Conservation (phyloP, 2,113 vertebrate genomes). For the Noturus placidus region DNA sequence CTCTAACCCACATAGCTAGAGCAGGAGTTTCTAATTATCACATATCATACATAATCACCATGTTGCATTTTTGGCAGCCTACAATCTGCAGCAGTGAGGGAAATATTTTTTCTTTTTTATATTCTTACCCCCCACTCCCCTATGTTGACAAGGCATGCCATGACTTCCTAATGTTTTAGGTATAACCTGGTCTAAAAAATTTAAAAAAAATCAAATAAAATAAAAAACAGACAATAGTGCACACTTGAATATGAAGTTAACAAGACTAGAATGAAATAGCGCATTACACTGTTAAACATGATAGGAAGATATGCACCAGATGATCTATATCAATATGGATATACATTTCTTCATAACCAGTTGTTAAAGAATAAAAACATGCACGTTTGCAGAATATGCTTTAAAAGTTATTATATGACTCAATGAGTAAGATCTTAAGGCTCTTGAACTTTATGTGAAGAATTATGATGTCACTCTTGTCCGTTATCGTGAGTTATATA, state of each 20-base stretch:
- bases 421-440: conserved; percentile 24
- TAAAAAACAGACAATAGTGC: not conserved
- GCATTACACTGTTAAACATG: not conserved
- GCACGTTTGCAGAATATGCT: not conserved
- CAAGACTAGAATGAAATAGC: not conserved
- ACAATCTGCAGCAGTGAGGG: conserved; percentile 47
- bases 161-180: conserved; percentile 18
- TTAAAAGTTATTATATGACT: not conserved
- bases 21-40: conserved; percentile 87
- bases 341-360: not conserved
- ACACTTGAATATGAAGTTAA: conserved; percentile 3
- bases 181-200: not conserved
- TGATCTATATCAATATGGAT: not conserved
- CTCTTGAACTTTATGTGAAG: conserved; percentile 12
- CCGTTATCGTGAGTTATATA: conserved; percentile 4
- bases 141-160: conserved; percentile 21
- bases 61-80: conserved; percentile 73
- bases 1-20: conserved; percentile 78
- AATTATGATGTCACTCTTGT: conserved; percentile 22
- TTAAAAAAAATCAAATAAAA: not conserved
- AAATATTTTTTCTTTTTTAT: conserved; percentile 34
- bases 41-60: conserved; percentile 83
- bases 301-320: not conserved
- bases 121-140: not conserved
- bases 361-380: not conserved